Conservation (phyloP, 2,797 vertebrate genomes). For the Pteronotus mesoamericanus region DNA sequence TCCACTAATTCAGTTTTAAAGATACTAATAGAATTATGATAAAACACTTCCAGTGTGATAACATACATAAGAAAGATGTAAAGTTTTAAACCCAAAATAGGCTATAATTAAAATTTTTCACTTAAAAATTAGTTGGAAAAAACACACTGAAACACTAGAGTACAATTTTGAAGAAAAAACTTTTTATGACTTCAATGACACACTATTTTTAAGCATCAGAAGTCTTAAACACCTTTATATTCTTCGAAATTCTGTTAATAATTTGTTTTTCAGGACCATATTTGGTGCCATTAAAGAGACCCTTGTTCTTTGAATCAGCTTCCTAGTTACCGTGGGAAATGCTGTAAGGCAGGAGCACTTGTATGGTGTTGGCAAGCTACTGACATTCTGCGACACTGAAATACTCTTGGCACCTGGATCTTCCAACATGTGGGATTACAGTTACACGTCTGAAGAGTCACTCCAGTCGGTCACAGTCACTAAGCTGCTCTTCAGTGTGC, state of each 20-base stretch:
- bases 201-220: slow-evolving; percentile 28
- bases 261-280: neutral
- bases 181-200: slow-evolving; percentile 66
- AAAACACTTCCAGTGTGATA: slow-evolving; percentile 39
- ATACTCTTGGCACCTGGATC: neutral
- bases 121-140: slow-evolving; percentile 57
- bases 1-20: slow-evolving; percentile 26
- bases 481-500: slow-evolving; percentile 91
- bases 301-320: slow-evolving; percentile 46
- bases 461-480: slow-evolving; percentile 91
- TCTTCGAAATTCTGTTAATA: slow-evolving; percentile 41
- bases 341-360: neutral
- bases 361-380: neutral
- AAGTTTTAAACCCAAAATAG: slow-evolving; percentile 30
- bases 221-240: slow-evolving; percentile 15
- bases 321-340: slow-evolving; percentile 20
- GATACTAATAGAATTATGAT: slow-evolving; percentile 16
- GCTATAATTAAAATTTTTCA: slow-evolving; percentile 64
- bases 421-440: neutral
- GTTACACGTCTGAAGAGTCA: slow-evolving; percentile 85
- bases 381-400: neutral
- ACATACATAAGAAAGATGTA: slow-evolving; percentile 40
- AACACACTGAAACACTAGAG: slow-evolving; percentile 67
- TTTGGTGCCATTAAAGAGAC: slow-evolving; percentile 5
- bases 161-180: slow-evolving; percentile 63